Conservation (phyloP, 2,797 vertebrate species). For the Hylomyscus alleni region DNA sequence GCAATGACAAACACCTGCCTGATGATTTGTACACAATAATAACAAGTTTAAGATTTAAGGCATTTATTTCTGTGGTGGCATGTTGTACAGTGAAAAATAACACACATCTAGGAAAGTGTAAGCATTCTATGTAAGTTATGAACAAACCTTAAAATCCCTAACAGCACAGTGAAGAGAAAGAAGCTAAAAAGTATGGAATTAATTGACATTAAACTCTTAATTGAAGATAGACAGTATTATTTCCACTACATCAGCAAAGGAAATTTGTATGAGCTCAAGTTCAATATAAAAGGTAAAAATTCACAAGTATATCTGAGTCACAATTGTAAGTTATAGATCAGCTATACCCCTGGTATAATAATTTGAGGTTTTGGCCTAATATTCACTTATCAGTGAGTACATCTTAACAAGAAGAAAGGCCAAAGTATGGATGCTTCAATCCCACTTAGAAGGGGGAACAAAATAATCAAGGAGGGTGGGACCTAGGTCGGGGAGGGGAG, state of each 20-base stretch:
- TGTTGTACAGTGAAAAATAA: constrained; percentile 20
- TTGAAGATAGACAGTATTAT: neutral
- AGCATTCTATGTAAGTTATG: constrained; percentile 26
- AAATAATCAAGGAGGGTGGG: neutral
- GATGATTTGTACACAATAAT: neutral
- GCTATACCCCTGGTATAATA: constrained; percentile 53
- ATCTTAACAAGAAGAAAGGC: neutral
- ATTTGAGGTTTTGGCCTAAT: neutral
- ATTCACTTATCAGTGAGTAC: neutral
- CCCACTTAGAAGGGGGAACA: neutral
- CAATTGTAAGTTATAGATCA: constrained; percentile 23
- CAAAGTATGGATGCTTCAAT: neutral
- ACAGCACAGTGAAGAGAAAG: neutral
- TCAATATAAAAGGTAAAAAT: constrained; percentile 42
- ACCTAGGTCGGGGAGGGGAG: neutral
- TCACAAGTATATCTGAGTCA: constrained; percentile 26
- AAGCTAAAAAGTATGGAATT: constrained; percentile 5
- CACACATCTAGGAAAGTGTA: constrained; percentile 13
- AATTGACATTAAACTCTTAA: constrained; percentile 26
- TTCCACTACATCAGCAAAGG: neutral
- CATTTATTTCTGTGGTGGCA: neutral
- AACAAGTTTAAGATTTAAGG: constrained; percentile 1
- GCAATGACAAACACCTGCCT: neutral
- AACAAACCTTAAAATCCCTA: neutral
- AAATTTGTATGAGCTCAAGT: constrained; percentile 12